A percentile compares a stretch with the other conserved stretches of the same genome.
phyloP scores from a whole-genome alignment of 1,140 invertebrate species.

The Sycophaga agraensis region DNA sequence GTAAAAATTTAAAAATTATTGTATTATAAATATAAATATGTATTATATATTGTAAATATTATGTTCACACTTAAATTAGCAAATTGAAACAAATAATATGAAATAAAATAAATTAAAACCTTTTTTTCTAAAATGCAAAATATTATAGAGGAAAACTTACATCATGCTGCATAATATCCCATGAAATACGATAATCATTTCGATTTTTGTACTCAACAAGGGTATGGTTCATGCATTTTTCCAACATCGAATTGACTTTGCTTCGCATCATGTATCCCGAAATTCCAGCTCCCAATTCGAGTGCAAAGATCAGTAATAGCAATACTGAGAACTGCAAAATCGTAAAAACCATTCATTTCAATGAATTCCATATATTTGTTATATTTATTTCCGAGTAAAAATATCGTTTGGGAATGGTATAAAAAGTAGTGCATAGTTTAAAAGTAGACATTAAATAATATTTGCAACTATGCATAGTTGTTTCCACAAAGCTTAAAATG shows the following conservation, averaged over 20 bases:
- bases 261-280: constrained; percentile 78
- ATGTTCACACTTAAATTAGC: too few species aligned
- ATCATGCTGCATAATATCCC: constrained; percentile 78
- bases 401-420: too few species aligned
- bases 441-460: too few species aligned
- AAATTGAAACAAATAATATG: too few species aligned
- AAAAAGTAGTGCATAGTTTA: neutral
- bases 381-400: too few species aligned
- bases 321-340: constrained; percentile 75
- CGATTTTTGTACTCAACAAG: constrained; percentile 68
- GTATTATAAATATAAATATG: too few species aligned
- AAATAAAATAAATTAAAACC: too few species aligned
- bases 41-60: too few species aligned
- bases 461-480: too few species aligned
- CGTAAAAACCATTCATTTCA: neutral
- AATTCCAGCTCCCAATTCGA: constrained; percentile 83
- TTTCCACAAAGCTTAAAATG: too few species aligned
- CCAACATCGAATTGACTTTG: constrained; percentile 68
- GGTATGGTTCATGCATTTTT: constrained; percentile 67
- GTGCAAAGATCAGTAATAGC: constrained; percentile 77
- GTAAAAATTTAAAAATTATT: too few species aligned
- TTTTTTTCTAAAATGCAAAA: too few species aligned
- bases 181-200: constrained; percentile 65
- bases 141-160: constrained; percentile 66
- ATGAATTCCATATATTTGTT: neutral